Conservation (phyloP, 2,888 invertebrate species). For the Cacoxenus indagator region DNA sequence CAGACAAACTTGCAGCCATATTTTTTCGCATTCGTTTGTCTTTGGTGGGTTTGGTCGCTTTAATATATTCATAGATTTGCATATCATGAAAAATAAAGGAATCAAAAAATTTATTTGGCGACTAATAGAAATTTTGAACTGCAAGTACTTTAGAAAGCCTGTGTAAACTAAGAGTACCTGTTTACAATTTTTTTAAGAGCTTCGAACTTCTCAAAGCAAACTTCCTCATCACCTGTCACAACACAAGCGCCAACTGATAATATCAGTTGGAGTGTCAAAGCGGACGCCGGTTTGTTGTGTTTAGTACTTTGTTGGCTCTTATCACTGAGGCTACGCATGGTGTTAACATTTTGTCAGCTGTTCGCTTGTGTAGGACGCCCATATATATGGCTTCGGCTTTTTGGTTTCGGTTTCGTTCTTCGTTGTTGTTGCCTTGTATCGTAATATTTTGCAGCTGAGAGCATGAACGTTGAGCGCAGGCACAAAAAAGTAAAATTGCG, state of each 20-base stretch:
- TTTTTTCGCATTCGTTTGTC: neutral
- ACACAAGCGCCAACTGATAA: slow-evolving; percentile 31
- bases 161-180: no score
- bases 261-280: slow-evolving; percentile 55
- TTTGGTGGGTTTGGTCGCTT: neutral
- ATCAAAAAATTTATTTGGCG: neutral
- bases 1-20: slow-evolving; percentile 1
- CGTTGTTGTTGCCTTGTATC: slow-evolving; percentile 55
- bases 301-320: neutral
- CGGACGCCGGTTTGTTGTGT: slow-evolving; percentile 59
- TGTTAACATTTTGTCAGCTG: slow-evolving; percentile 47
- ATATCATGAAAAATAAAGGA: slow-evolving; percentile 41
- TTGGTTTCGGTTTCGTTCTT: neutral
- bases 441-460: slow-evolving; percentile 36
- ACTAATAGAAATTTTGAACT: neutral
- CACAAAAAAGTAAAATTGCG: slow-evolving; percentile 49
- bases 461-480: slow-evolving; percentile 34
- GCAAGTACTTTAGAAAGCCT: neutral
- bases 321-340: neutral
- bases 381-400: no score
- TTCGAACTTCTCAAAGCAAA: no score
- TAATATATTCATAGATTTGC: slow-evolving; percentile 41
- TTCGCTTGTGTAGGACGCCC: no score
- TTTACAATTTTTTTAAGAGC: no score
- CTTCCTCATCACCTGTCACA: neutral